These are phyloP conservation scores for Bicyclus anynana DNA, from an alignment of 1,140 invertebrate species.

Conservation along the genomic window DNA sequence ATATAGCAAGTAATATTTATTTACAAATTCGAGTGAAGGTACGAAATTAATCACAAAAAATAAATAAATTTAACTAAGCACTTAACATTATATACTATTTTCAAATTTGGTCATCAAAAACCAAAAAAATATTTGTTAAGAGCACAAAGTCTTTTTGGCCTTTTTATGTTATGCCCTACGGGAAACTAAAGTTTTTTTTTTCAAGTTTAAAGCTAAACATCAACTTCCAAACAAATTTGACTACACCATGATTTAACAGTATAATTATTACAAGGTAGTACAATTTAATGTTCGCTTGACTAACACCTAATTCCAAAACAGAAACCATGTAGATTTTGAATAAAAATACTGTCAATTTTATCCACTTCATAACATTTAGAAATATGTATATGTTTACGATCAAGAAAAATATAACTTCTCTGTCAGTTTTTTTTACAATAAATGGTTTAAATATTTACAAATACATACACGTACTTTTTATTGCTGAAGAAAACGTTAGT, in stretches of 20 bases:
- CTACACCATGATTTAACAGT: constrained; percentile 32
- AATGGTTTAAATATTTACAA: constrained; percentile 69
- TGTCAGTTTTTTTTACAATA: constrained; percentile 71
- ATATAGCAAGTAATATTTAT: constrained; percentile 68
- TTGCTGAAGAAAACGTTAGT: constrained; percentile 68
- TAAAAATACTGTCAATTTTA: constrained; percentile 31
- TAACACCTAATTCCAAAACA: constrained; percentile 26
- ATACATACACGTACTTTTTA: constrained; percentile 64
- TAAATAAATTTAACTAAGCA: constrained; percentile 65
- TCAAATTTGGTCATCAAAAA: constrained; percentile 62
- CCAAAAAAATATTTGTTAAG: constrained; percentile 45
- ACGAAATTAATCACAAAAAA: constrained; percentile 68
- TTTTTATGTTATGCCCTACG: constrained; percentile 43
- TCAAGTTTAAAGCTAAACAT: constrained; percentile 57
- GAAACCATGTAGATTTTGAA: constrained; percentile 29
- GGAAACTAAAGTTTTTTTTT: constrained; percentile 54
- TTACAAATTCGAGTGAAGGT: constrained; percentile 68
- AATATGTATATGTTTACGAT: constrained; percentile 56
- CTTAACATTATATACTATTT: constrained; percentile 56
- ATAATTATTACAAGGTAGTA: constrained; percentile 25
- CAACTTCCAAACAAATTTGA: constrained; percentile 50
- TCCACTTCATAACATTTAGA: constrained; percentile 45
- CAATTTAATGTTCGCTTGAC: constrained; percentile 22
- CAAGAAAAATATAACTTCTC: constrained; percentile 75
- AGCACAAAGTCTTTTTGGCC: constrained; percentile 54